phyloP scores from a whole-genome alignment of 2,888 invertebrate species.

The Tetropium fuscum region DNA sequence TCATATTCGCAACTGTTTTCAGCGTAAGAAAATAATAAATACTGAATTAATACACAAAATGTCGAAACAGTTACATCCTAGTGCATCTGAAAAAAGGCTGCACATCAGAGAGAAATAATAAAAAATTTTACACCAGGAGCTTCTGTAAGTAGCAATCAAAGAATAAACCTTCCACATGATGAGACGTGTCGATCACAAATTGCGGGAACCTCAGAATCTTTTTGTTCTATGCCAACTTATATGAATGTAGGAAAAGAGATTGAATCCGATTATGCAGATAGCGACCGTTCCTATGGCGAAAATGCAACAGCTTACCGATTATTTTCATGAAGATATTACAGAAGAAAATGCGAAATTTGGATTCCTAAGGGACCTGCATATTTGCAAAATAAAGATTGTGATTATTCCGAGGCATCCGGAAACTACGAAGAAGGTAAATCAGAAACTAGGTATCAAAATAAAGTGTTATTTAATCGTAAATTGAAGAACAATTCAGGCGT shows the following conservation, averaged over 20 bases:
- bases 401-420: neutral
- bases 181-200: neutral
- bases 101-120: too few relatives aligned
- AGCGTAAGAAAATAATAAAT: too few relatives aligned
- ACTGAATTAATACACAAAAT: too few relatives aligned
- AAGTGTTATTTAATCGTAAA: neutral
- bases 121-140: too few relatives aligned
- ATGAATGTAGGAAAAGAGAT: slow-evolving; percentile 14
- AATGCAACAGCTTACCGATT: too few relatives aligned
- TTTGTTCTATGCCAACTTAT: neutral
- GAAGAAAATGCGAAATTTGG: neutral
- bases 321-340: too few relatives aligned
- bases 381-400: neutral
- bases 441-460: neutral
- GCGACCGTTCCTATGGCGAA: slow-evolving; percentile 16
- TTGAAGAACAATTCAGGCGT: neutral
- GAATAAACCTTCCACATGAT: neutral
- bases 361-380: neutral
- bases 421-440: neutral
- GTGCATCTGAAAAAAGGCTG: too few relatives aligned
- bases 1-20: too few relatives aligned
- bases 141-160: neutral
- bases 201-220: neutral
- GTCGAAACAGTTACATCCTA: too few relatives aligned
- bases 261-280: slow-evolving; percentile 6